phyloP scores from a whole-genome alignment of 2,797 vertebrate species.

The Chelonia mydas region DNA sequence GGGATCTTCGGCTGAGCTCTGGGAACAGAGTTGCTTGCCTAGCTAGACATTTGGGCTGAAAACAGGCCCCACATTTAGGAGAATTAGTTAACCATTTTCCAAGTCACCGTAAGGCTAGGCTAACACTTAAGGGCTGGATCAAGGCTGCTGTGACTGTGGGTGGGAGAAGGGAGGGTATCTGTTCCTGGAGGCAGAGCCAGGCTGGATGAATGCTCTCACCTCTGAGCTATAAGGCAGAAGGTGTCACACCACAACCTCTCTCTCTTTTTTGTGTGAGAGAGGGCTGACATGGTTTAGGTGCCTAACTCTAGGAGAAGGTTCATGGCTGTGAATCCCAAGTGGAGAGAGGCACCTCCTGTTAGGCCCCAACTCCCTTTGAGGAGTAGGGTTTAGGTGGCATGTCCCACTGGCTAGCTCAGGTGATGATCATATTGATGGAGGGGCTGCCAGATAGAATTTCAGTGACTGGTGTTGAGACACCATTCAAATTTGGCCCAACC shows the following conservation, averaged over 20 bases:
- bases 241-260: no score
- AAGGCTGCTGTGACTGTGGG: not conserved
- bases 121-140: not conserved
- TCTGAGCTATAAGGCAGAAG: not conserved
- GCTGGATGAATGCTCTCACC: not conserved
- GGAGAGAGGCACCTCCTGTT: not conserved
- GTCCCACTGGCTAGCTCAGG: not conserved
- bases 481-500: not conserved
- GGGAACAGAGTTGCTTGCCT: not conserved
- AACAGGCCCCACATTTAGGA: not conserved
- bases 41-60: not conserved
- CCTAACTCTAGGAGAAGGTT: not conserved
- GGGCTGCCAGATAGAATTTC: not conserved
- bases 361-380: accelerated
- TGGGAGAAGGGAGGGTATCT: not conserved
- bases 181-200: no score
- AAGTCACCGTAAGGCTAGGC: not conserved
- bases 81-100: not conserved
- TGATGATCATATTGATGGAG: not conserved
- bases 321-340: not conserved
- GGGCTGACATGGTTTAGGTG: not conserved
- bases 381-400: not conserved
- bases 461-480: not conserved
- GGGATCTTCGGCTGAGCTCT: conserved; percentile 5
- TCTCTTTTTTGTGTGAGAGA: not conserved